Evolutionary conservation across 2,797 vertebrate genomes (phyloP).

Genomic region (Danio kyathit): DNA sequence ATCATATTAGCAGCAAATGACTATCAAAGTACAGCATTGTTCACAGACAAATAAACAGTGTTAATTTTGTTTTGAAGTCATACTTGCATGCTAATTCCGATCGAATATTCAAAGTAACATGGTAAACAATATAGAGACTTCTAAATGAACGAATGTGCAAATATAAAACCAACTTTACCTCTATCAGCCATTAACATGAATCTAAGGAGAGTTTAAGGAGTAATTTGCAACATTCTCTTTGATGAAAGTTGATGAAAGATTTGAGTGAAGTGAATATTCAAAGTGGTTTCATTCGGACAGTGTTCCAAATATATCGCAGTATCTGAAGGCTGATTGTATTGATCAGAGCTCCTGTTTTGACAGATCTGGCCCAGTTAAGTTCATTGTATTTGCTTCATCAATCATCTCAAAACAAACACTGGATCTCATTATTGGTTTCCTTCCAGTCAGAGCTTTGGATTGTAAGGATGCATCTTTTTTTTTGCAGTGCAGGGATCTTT

Average conservation of each 20-base stretch:
- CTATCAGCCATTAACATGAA: not conserved
- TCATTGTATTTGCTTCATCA: slow-evolving; percentile 24
- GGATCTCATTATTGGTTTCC: slow-evolving; percentile 23
- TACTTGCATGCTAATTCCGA: too few species aligned
- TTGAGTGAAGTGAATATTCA: not conserved
- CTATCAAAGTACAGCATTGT: too few species aligned
- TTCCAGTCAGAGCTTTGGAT: not conserved
- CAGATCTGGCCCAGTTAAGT: slow-evolving; percentile 6
- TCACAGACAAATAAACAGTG: too few species aligned
- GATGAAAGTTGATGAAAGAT: not conserved
- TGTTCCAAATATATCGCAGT: slow-evolving; percentile 5
- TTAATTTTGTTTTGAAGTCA: too few species aligned
- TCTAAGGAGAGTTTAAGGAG: not conserved
- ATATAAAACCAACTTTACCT: too few species aligned
- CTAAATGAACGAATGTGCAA: too few species aligned
- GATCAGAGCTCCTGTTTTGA: slow-evolving; percentile 24
- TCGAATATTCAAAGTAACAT: too few species aligned
- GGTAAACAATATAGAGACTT: too few species aligned
- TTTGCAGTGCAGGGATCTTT: slow-evolving; percentile 50
- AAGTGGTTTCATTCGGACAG: not conserved
- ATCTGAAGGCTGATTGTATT: not conserved
- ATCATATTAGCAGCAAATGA: too few species aligned
- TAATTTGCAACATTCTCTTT: not conserved
- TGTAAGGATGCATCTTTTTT: slow-evolving; percentile 12
- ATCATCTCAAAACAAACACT: slow-evolving; percentile 17